These are phyloP conservation scores for Nephrotoma appendiculata DNA, from an alignment of 2,888 invertebrate genomes.

Conservation along the genomic window DNA sequence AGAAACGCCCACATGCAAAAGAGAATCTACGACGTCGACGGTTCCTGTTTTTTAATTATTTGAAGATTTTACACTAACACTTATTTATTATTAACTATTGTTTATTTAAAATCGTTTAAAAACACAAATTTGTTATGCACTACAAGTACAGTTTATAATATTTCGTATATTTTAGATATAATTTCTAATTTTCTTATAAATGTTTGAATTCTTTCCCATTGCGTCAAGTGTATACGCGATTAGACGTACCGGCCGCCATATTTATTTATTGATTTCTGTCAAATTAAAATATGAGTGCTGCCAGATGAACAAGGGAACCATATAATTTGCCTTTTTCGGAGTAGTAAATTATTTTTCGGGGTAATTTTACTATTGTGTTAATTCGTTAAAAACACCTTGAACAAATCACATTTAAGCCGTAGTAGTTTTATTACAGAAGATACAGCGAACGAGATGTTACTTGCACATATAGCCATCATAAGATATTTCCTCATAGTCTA, in stretches of 20 bases:
- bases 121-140: not conserved
- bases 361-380: not conserved
- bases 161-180: not conserved
- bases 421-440: not conserved
- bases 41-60: not conserved
- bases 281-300: not conserved
- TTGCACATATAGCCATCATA: not conserved
- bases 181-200: not conserved
- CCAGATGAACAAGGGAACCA: not conserved
- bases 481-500: not conserved
- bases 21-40: not conserved
- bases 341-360: not conserved
- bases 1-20: slow-evolving; percentile 16
- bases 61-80: not conserved
- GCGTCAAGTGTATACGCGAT: not conserved
- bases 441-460: not conserved
- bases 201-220: not conserved
- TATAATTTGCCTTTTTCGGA: not conserved
- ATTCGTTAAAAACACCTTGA: too few relatives aligned
- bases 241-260: not conserved
- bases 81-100: not conserved
- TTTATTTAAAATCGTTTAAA: not conserved
- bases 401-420: too few relatives aligned
- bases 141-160: not conserved
- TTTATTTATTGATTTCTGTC: slow-evolving; percentile 4